These are phyloP conservation scores for Antitype chi DNA, from an alignment of 2,888 invertebrate species.

Conservation along the genomic window DNA sequence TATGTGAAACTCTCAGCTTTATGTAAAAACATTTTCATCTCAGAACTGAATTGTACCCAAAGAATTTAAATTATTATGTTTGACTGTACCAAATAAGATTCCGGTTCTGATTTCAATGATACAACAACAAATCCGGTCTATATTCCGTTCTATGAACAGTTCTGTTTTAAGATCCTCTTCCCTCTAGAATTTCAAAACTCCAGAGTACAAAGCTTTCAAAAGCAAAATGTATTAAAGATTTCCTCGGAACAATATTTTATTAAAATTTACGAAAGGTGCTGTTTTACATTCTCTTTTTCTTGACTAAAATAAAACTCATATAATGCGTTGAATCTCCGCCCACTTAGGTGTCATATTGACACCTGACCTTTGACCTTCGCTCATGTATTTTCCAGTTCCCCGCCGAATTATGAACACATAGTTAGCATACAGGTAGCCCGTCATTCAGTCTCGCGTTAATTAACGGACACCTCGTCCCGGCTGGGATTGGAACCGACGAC, in stretches of 20 bases:
- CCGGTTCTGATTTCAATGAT: conserved; percentile 7
- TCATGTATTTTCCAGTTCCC: conserved; percentile 36
- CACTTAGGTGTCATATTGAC: conserved; percentile 25
- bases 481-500: conserved; percentile 64
- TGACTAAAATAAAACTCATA: conserved; percentile 26
- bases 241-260: conserved; percentile 40
- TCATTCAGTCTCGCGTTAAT: conserved; percentile 58
- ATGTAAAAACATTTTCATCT: conserved; percentile 4
- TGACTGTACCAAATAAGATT: not conserved
- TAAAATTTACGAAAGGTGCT: conserved; percentile 42
- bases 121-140: not conserved
- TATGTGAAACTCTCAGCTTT: conserved; percentile 1
- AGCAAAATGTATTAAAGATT: conserved; percentile 48
- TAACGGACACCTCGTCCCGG: conserved; percentile 56
- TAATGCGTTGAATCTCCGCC: conserved; percentile 4
- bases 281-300: conserved; percentile 25
- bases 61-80: too few species aligned
- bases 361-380: conserved; percentile 49
- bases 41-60: too few species aligned
- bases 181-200: conserved; percentile 42
- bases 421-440: conserved; percentile 47
- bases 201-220: conserved; percentile 49
- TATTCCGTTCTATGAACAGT: conserved; percentile 22
- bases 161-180: conserved; percentile 22
- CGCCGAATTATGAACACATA: conserved; percentile 61